Base-by-base conservation (phyloP, 2,888 invertebrate species). In the Kryphioiulus occultus region DNA sequence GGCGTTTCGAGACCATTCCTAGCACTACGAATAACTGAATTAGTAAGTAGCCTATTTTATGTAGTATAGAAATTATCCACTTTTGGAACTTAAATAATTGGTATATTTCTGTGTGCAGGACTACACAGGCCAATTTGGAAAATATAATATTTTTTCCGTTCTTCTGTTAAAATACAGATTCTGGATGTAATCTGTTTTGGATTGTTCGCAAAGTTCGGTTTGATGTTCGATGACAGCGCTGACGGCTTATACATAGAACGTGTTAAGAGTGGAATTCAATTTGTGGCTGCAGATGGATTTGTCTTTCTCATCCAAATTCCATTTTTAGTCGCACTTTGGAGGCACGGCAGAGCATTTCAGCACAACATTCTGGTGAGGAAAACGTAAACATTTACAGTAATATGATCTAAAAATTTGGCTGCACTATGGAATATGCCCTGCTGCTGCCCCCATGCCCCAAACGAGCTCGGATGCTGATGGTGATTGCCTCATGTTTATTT, bases 331-430 rank as follows among this genome's bases (percentile, higher is more conserved):
- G 68, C 68, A 4, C 68, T 68, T 22, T 68, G 68, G 68, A 68
- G 68, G 12, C 68, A 68, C 19, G 68, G 68, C 7, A 68, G 68
- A 26, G 5, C 26, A 26, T 68, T 68, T 68, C 68, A 68, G 26
- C 68, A 68, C 26, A 68, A 68, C 26, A 26, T 68, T 68, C 26
- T 68, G 68, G 68, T 68, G n/a, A 68, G 68, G 68, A 68, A 53
- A n/a, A n/a, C 15, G 9, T 44, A 44, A 9, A 44, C 12, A 44
- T 44, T 15, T 44, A 4, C 9, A 9, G 5, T 44, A 9, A 4
- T 9, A 39, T 39, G n/a, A n/a, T 39, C 39, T n/a, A n/a, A n/a
- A n/a, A n/a, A n/a, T n/a, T n/a, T n/a, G n/a, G n/a, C n/a, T n/a
- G n/a, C n/a, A n/a, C n/a, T n/a, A n/a, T n/a, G n/a, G n/a, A n/a